Conservation (phyloP, 2,113 vertebrate genomes). For the Ophthalmolycus amberensis region DNA sequence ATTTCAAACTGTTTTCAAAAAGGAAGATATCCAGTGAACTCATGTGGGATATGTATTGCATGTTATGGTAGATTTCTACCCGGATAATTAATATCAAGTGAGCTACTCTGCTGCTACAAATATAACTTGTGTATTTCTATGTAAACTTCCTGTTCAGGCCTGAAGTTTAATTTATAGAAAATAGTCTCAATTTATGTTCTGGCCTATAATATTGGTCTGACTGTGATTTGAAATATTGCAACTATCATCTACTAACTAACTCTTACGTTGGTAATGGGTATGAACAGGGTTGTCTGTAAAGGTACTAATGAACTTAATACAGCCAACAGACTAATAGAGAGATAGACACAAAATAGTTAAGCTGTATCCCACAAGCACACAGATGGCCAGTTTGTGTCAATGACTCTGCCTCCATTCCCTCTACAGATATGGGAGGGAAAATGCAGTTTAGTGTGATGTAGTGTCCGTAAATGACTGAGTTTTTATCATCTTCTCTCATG, state of each 20-base stretch:
- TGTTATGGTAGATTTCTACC: not conserved
- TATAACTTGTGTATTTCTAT: not conserved
- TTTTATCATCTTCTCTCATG: constrained; percentile 64
- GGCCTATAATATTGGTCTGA: not conserved
- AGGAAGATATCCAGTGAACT: not conserved
- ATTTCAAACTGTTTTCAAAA: not conserved
- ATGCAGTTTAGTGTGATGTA: constrained; percentile 50
- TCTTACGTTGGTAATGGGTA: not conserved
- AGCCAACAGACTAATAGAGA: constrained; percentile 8
- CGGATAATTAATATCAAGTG: not conserved
- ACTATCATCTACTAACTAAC: not conserved
- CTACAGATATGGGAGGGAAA: constrained; percentile 22
- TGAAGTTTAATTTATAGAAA: not conserved
- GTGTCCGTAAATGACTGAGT: constrained; percentile 40
- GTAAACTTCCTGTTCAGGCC: not conserved
- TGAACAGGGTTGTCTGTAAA: not conserved
- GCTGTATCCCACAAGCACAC: constrained; percentile 42
- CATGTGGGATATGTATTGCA: not conserved
- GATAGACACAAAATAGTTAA: not conserved
- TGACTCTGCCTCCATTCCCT: constrained; percentile 35
- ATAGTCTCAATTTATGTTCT: not conserved
- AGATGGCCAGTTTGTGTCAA: constrained; percentile 58
- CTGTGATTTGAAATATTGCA: not conserved
- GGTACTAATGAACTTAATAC: not conserved
- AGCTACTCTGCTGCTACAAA: not conserved